Evolutionary conservation across 2,113 vertebrate species (phyloP).

Genomic region (Solea solea): DNA sequence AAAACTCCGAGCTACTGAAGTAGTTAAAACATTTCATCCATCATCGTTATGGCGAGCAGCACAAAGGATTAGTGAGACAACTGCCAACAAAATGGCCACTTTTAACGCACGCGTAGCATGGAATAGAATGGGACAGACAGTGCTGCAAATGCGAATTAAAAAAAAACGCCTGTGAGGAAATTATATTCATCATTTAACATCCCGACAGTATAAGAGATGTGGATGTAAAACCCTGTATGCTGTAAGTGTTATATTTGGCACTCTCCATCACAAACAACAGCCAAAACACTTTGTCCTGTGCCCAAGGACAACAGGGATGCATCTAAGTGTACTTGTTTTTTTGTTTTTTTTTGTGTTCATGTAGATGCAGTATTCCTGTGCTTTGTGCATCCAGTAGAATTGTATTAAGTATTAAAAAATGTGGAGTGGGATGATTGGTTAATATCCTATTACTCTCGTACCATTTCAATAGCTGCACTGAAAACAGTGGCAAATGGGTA

Average conservation of each 20-base stretch:
- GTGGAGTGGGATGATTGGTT: not conserved
- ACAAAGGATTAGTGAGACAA: slow-evolving; percentile 1
- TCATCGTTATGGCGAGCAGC: slow-evolving; percentile 39
- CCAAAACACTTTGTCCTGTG: not conserved
- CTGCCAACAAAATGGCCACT: slow-evolving; percentile 1
- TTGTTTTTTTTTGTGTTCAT: too few species aligned
- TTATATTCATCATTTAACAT: slow-evolving; percentile 1
- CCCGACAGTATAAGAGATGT: not conserved
- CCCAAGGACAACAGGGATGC: not conserved
- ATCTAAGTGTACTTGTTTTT: not conserved
- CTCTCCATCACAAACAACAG: not conserved
- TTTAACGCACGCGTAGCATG: slow-evolving; percentile 1
- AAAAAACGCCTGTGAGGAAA: not conserved
- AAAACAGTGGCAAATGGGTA: not conserved
- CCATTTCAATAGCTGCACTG: not conserved
- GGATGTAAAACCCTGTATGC: not conserved
- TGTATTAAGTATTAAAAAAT: not conserved
- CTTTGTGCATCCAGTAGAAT: not conserved
- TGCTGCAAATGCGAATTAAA: not conserved
- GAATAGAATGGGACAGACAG: not conserved
- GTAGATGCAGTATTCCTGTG: not conserved
- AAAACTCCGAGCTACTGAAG: not conserved
- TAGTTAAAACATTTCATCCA: slow-evolving; percentile 39
- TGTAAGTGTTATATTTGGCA: not conserved
- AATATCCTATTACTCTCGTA: not conserved